Base-by-base conservation (phyloP, 2,113 vertebrate genomes). In the Sinocyclocheilus grahami region DNA sequence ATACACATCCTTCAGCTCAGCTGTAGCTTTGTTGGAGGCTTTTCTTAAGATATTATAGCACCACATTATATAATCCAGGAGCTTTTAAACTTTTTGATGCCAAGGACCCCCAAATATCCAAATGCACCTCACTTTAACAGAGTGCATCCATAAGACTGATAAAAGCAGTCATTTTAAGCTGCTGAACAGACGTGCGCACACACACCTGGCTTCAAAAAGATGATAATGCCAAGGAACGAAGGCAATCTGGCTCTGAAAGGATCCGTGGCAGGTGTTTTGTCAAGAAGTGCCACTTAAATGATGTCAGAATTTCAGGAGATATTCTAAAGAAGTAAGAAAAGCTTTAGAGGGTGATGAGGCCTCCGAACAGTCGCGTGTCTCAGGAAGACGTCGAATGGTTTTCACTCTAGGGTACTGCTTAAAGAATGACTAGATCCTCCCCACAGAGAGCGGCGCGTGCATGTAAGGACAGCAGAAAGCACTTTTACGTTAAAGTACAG, bases 241-340 rank as follows among this genome's bases (percentile, higher is more conserved):
- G 74, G 80, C 86, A 83, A 62, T 87, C 81, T 60, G 39, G 42
- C 72, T 48, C 76, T 82, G 85, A 85, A 85, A 81, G 42, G 46
- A 74, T 60, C 20, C 75, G 24, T 87, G 79, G 51, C 74, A 74
- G 78, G 85, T 78, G 65, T 78, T 87, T 72, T 69, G 67, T 58
- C 58, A 58, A 83, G 83, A 86, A 86, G 84, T 84, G 84, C n/a
- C 84, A 83, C 84, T 83, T 89, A 82, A 87, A 77, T 85, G 39
- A 87, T 85, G 53, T 89, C 69, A 62, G 86, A 86, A 42, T 83
- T 88, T 67, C 37, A 81, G 86, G 67, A 74, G 65, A 53, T 60
- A 84, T 83, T 83, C 55, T 62, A 60, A 51, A 78, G 65, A 83
- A 80, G 65, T 48, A 39, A 62, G 65, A 87, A 84, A 84, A 84